Conservation (phyloP, 2,888 invertebrate genomes). For the Trissonchulus latispiculum region DNA sequence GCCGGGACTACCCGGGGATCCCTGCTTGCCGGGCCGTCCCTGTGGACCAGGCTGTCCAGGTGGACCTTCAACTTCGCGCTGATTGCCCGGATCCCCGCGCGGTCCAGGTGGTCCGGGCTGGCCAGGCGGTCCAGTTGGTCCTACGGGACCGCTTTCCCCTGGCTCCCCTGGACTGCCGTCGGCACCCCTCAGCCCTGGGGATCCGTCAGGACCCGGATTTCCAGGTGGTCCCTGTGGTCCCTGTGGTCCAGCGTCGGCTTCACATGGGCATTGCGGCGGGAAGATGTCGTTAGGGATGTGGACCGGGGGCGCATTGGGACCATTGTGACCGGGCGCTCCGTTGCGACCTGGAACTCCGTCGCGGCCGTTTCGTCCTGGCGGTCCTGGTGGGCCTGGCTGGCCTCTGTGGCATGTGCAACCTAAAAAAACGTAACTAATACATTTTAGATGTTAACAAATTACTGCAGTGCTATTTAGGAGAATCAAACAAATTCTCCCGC, state of each 20-base stretch:
- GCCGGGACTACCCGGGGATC: not conserved
- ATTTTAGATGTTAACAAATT: not conserved
- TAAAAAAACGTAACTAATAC: not conserved
- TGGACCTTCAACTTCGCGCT: not conserved
- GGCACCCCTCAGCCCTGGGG: not conserved
- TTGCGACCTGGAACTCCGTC: not conserved
- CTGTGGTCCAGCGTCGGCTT: not conserved
- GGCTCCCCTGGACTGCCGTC: not conserved
- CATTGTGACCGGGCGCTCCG: not conserved
- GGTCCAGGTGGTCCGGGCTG: not conserved
- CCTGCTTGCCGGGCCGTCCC: not conserved
- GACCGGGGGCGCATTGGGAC: not conserved
- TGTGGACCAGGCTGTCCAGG: not conserved
- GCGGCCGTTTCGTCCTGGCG: not conserved
- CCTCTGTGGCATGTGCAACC: not conserved
- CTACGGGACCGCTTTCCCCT: not conserved
- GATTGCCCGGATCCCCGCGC: not conserved
- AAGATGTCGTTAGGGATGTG: not conserved
- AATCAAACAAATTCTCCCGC: not conserved
- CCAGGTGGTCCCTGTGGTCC: not conserved
- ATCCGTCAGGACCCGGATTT: not conserved
- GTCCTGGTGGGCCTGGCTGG: not conserved
- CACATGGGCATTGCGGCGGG: not conserved
- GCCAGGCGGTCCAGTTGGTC: not conserved
- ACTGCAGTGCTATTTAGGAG: not conserved